phyloP scores from a whole-genome alignment of 1,140 invertebrate genomes.

The Zaprionus ghesquierei region DNA sequence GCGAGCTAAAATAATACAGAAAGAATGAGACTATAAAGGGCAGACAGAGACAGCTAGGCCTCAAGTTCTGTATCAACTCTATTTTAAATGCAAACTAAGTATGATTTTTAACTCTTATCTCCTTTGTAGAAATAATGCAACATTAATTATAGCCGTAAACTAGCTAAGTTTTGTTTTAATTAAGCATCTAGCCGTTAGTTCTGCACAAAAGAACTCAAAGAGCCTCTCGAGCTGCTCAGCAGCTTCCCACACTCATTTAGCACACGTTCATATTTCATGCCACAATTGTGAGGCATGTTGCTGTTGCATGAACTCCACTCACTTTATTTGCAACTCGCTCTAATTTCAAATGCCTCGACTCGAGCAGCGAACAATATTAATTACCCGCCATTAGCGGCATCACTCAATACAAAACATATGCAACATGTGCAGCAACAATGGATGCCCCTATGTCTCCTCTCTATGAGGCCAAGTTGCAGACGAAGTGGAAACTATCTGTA shows the following conservation, averaged over 20 bases:
- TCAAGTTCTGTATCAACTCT: too few relatives aligned
- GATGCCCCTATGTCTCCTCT: not conserved
- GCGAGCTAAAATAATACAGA: too few relatives aligned
- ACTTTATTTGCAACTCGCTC: slow-evolving; percentile 28
- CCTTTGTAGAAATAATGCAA: too few relatives aligned
- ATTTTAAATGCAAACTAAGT: too few relatives aligned
- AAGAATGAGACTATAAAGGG: too few relatives aligned
- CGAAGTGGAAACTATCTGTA: slow-evolving; percentile 72
- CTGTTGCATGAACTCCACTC: slow-evolving; percentile 7
- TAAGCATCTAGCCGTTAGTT: not conserved
- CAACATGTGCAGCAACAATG: slow-evolving; percentile 36
- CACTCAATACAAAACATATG: slow-evolving; percentile 71
- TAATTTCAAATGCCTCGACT: slow-evolving; percentile 18
- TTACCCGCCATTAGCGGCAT: slow-evolving; percentile 72
- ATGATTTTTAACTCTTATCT: too few relatives aligned
- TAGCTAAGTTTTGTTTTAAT: not conserved
- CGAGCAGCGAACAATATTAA: slow-evolving; percentile 62
- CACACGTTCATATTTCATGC: not conserved
- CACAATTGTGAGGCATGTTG: slow-evolving; percentile 14
- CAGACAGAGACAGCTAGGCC: too few relatives aligned
- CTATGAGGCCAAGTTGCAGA: slow-evolving; percentile 1
- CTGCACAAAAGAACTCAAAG: not conserved
- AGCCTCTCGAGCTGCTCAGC: not conserved
- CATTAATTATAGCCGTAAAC: not conserved
- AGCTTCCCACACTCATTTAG: not conserved